These are phyloP conservation scores for Rhabdophis nuchalis DNA, from an alignment of 2,797 vertebrate genomes.

Conservation along the genomic window DNA sequence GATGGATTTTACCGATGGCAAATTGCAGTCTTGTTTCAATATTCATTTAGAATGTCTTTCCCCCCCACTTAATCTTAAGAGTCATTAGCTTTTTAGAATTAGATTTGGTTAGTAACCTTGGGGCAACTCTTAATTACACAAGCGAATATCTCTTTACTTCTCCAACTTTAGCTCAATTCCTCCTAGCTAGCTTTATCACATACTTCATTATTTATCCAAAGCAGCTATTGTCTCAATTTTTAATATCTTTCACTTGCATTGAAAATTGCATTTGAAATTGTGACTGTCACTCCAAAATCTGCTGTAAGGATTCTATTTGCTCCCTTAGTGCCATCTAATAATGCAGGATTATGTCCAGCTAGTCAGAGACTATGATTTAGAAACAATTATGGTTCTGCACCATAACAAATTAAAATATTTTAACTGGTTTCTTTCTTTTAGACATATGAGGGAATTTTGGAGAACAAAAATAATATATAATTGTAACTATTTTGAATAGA, in stretches of 20 bases:
- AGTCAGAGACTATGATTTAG: neutral
- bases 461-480: neutral
- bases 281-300: neutral
- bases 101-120: neutral
- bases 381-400: conserved; percentile 5
- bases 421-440: conserved; percentile 2
- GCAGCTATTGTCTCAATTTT: neutral
- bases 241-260: neutral
- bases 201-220: neutral
- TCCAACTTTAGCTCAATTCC: neutral
- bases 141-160: neutral
- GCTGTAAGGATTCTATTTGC: neutral
- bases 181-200: neutral
- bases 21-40: neutral
- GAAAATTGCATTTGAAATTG: neutral
- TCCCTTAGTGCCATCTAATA: neutral
- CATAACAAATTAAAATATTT: neutral
- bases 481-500: neutral
- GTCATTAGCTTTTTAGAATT: neutral
- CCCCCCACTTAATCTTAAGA: neutral
- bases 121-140: neutral
- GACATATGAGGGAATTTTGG: conserved; percentile 18
- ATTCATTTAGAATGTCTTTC: neutral
- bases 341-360: neutral
- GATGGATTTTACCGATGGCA: neutral